phyloP scores from a whole-genome alignment of 2,797 vertebrate genomes.

The Smutsia temminckii region DNA sequence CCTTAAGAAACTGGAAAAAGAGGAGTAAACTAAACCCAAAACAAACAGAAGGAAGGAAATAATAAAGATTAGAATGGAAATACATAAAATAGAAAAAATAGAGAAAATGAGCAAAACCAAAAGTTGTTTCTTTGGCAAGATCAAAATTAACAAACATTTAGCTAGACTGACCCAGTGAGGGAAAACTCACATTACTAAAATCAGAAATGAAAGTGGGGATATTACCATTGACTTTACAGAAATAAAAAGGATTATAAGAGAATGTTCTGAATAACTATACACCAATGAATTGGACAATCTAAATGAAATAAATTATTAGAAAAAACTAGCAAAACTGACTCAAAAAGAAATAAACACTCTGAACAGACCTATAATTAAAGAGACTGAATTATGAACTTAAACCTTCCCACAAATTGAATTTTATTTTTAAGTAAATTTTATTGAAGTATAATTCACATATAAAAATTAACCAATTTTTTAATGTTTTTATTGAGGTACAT shows the following conservation, averaged over 20 bases:
- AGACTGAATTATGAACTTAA: background rate
- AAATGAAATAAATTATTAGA: background rate
- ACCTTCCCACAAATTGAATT: background rate
- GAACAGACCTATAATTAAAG: background rate
- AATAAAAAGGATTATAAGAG: background rate
- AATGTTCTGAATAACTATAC: background rate
- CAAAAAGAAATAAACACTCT: background rate
- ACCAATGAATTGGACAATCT: background rate
- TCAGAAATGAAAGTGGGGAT: background rate
- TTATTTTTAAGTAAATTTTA: no score
- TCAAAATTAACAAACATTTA: background rate
- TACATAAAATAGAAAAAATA: background rate
- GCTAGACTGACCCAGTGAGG: background rate
- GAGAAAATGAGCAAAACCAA: background rate
- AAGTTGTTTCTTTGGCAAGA: background rate
- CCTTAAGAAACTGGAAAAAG: background rate
- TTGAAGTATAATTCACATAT: no score
- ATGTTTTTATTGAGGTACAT: no score
- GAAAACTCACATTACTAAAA: background rate
- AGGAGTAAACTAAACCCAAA: background rate
- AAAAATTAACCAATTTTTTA: no score
- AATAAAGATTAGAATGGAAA: background rate
- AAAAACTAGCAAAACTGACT: slow-evolving; percentile 33
- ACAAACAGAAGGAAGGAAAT: slow-evolving; percentile 3
- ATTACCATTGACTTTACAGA: background rate